Evolutionary conservation across 2,888 invertebrate species (phyloP), one percentile per base, ranked within the genome.

Genomic region (Harpalus rufipes): DNA sequence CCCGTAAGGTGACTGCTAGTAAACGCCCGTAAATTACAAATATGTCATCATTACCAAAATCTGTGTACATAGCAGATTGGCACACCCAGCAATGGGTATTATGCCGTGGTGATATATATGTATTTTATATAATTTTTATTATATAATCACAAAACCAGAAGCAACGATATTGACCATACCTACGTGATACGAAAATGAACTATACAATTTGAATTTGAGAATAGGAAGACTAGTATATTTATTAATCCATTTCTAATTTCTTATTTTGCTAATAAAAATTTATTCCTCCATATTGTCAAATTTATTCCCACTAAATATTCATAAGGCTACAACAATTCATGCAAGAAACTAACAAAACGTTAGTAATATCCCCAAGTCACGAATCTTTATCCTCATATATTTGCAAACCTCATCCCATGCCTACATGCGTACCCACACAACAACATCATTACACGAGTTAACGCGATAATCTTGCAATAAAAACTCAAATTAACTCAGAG

Each of bases 381-480:
- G 68, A 68, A 68, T 68, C 44, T 51, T 51, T 51, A 39, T 63
- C 6, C 12, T 59, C 8, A 32, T 32, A 68, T 32, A 68, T 61
- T 18, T 63, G 21, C 63, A 63, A 21, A 25, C 32, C 25, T 68
- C 39, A 68, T 32, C 39, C 25, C 5, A 14, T 10, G 12, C 32
- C 68, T 68, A 68, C 39, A 68, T 32, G n/a, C n/a, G 25, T 63
- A 68, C 72, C 72, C 72, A 74, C 72, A 74, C 72, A 44, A 72
- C 72, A 74, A 16, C 72, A 74, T 74, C 72, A 74, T 74, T 74
- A 74, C 16, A 12, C 72, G 44, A 74, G 72, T 74, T 74, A 74
- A 74, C 44, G 10, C 44, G 72, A 74, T 74, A 74, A 74, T 74
- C 72, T 74, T 14, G 72, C 72, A 74, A 74, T 74, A 74, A 74